Evolutionary conservation across 2,888 invertebrate species (phyloP).

Genomic region (Monoplex corrugatus): DNA sequence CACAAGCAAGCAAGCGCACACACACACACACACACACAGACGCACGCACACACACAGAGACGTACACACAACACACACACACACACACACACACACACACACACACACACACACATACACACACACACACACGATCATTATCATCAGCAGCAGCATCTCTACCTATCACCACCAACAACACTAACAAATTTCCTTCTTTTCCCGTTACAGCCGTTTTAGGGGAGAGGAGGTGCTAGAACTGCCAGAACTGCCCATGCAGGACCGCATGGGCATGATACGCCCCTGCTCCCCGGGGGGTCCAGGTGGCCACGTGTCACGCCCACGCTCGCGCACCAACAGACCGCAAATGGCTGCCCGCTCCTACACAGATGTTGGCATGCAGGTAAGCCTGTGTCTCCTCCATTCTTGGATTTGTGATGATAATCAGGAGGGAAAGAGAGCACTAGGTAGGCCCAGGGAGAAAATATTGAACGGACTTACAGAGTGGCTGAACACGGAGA

Average conservation of each 20-base stretch:
- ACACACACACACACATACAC: no score
- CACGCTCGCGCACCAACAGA: conserved; percentile 42
- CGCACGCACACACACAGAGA: no score
- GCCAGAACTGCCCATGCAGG: conserved; percentile 46
- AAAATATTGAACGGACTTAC: no score
- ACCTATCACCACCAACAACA: neutral
- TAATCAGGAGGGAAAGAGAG: no score
- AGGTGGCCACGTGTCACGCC: conserved; percentile 44
- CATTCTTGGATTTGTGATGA: no score
- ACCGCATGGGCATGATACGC: conserved; percentile 51
- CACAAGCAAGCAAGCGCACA: neutral
- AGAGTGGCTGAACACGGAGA: no score
- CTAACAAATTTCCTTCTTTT: neutral
- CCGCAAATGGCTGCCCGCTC: conserved; percentile 47
- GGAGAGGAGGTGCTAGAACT: conserved; percentile 45
- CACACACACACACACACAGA: no score
- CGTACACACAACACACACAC: no score
- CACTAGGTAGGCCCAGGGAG: no score
- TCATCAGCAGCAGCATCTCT: neutral
- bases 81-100: no score
- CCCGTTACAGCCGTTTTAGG: conserved; percentile 7
- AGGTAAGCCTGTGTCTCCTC: conserved; percentile 44
- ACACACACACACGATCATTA: no score
- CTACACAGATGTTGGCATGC: conserved; percentile 50
- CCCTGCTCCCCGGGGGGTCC: conserved; percentile 51